Evolutionary conservation across 2,888 invertebrate species (phyloP).

Genomic region (Notodonta dromedarius): DNA sequence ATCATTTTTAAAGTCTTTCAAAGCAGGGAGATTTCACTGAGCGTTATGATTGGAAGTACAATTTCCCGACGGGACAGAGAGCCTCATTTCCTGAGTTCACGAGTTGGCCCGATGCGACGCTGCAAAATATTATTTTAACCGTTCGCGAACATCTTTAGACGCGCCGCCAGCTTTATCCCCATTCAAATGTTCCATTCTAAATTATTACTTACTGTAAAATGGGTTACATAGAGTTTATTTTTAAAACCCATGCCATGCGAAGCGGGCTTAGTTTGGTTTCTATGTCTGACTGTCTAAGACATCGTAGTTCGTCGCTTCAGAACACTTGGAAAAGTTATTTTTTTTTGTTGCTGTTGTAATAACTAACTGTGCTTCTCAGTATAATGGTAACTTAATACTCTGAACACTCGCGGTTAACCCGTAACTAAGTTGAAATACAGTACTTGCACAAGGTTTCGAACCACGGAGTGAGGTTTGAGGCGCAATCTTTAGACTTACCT

Average conservation of each 20-base stretch:
- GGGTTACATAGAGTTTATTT: neutral
- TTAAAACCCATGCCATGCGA: neutral
- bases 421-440: no score
- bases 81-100: conserved; percentile 79
- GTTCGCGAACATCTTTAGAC: conserved; percentile 73
- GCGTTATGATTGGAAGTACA: conserved; percentile 79
- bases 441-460: no score
- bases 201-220: conserved; percentile 8
- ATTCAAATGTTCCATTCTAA: conserved; percentile 38
- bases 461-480: conserved; percentile 23
- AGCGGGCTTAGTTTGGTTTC: no score
- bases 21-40: conserved; percentile 71
- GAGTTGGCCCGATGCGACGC: conserved; percentile 61
- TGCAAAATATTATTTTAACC: conserved; percentile 80
- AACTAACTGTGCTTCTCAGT: no score
- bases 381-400: no score
- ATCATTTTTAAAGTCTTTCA: conserved; percentile 73
- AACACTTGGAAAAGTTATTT: no score
- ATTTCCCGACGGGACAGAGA: conserved; percentile 80
- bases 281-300: no score
- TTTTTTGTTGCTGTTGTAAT: no score
- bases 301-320: no score
- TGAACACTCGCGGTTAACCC: no score
- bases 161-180: conserved; percentile 64
- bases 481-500: no score